Evolutionary conservation across 2,113 vertebrate species (phyloP).

Genomic region (Recurvirostra avosetta): DNA sequence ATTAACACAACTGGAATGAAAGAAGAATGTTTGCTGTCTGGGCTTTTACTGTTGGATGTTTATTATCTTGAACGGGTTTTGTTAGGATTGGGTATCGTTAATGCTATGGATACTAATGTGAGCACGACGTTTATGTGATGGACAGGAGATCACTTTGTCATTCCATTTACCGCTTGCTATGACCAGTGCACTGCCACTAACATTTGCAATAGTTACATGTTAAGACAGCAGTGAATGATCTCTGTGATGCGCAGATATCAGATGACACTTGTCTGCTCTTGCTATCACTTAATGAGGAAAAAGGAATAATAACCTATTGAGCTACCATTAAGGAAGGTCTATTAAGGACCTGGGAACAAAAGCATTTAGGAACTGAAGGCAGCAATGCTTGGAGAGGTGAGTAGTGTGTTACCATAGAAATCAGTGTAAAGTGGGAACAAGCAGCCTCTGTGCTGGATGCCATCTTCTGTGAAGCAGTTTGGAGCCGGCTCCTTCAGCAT

Average conservation of each 20-base stretch:
- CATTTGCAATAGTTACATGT: not conserved
- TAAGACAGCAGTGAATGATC: not conserved
- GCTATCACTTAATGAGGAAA: not conserved
- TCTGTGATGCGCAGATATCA: not conserved
- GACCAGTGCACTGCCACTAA: not conserved
- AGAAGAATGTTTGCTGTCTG: not conserved
- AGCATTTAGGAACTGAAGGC: not conserved
- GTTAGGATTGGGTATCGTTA: not conserved
- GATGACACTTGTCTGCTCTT: not conserved
- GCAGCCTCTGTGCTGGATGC: not conserved
- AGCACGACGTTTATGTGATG: too few species aligned
- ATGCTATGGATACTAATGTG: accelerated
- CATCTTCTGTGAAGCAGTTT: not conserved
- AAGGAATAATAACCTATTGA: not conserved
- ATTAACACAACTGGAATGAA: not conserved
- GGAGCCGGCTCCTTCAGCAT: not conserved
- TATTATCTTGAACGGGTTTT: not conserved
- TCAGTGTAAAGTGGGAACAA: accelerated
- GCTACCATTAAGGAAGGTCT: not conserved
- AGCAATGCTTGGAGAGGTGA: not conserved
- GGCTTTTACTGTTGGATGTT: not conserved
- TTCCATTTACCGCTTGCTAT: not conserved
- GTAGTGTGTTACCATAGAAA: not conserved
- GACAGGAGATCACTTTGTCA: not conserved
- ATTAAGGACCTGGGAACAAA: not conserved